A percentile compares a stretch with the other conserved stretches of the same genome.
Conservation (phyloP, 1,140 invertebrate species). For the Hylyphantes graminicola region DNA sequence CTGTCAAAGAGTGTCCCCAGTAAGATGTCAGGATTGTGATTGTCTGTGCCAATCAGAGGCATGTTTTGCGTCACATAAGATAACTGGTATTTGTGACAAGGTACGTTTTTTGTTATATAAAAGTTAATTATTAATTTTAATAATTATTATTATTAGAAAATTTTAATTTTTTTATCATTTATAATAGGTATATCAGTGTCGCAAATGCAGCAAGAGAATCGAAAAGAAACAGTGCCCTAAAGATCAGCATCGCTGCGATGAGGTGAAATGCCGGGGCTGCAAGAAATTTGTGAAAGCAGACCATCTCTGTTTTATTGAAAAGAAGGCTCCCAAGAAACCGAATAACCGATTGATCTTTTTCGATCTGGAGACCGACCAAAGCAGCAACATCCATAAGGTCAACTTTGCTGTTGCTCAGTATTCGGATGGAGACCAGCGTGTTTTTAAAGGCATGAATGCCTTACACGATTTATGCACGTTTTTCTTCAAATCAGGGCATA, state of each 20-base stretch:
- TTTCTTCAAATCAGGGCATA: constrained; percentile 1
- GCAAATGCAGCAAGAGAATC: not conserved
- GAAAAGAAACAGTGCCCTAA: not conserved
- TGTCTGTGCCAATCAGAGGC: too few species aligned
- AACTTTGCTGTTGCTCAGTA: constrained; percentile 22
- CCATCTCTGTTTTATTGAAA: not conserved
- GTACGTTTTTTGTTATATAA: too few species aligned
- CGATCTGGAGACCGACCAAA: constrained; percentile 24
- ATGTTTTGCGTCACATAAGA: too few species aligned
- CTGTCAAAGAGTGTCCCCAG: too few species aligned
- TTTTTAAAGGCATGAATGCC: constrained; percentile 1
- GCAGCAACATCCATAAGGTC: not conserved
- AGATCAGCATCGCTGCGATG: not conserved
- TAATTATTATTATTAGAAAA: too few species aligned
- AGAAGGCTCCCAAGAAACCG: not conserved
- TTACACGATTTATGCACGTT: constrained; percentile 13
- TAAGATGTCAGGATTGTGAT: too few species aligned
- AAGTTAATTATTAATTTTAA: too few species aligned
- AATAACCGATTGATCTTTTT: constrained; percentile 1
- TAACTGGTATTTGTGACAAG: too few species aligned
- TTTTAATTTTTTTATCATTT: not conserved
- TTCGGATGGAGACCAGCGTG: not conserved
- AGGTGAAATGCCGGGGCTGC: not conserved
- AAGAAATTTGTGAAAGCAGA: not conserved
- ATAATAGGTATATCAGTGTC: not conserved